Percentiles rank a stretch among this genome's conserved stretches.
Evolutionary conservation across 1,140 invertebrate genomes (phyloP).

Genomic region (Meteorus sp.): DNA sequence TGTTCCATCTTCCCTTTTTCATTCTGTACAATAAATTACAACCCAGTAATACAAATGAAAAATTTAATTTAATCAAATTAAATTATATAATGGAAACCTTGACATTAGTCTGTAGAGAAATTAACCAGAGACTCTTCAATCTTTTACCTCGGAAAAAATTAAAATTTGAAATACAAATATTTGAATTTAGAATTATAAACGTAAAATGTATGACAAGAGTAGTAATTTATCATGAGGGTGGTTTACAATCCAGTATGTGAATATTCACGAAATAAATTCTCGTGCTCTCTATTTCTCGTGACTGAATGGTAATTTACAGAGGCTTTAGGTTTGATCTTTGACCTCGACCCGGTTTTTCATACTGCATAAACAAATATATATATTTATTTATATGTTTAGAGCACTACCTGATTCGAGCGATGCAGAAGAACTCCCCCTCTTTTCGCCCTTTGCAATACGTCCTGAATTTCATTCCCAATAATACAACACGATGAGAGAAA

Average conservation of each 20-base stretch:
- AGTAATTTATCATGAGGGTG: too few relatives aligned
- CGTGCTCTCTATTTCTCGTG: too few relatives aligned
- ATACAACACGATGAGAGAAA: neutral
- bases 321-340: constrained; percentile 12
- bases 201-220: too few relatives aligned
- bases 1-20: too few relatives aligned
- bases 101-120: constrained; percentile 9
- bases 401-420: neutral
- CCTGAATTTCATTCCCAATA: constrained; percentile 19
- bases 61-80: too few relatives aligned
- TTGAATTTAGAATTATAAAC: too few relatives aligned
- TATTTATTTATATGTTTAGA: neutral
- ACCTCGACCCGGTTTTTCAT: constrained; percentile 18
- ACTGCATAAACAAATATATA: too few relatives aligned
- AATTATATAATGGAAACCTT: constrained; percentile 12
- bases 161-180: neutral
- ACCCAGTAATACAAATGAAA: neutral
- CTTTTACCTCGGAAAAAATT: too few relatives aligned
- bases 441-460: neutral
- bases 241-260: too few relatives aligned
- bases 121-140: neutral
- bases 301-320: constrained; percentile 9
- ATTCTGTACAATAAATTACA: too few relatives aligned
- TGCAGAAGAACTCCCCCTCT: neutral
- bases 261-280: too few relatives aligned